Evolutionary conservation across 2,797 vertebrate genomes (phyloP).

Genomic region (Galagoides demidoff): DNA sequence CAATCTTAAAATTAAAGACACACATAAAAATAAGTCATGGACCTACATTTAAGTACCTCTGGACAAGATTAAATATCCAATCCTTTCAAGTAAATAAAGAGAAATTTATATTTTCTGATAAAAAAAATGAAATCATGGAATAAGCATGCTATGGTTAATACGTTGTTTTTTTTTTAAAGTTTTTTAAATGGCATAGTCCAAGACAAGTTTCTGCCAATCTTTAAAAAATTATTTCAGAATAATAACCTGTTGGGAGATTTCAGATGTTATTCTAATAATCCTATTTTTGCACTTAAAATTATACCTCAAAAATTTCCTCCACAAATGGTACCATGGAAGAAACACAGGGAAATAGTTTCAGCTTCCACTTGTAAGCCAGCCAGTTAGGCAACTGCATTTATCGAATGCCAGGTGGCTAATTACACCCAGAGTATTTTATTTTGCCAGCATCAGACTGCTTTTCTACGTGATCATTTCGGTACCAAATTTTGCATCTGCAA

Average conservation of each 20-base stretch:
- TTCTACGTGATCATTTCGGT: background rate
- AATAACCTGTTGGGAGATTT: background rate
- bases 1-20: constrained; percentile 6
- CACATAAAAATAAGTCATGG: background rate
- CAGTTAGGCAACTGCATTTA: background rate
- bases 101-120: constrained; percentile 11
- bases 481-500: constrained; percentile 56
- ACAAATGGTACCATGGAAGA: background rate
- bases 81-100: background rate
- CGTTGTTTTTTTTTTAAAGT: background rate
- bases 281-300: constrained; percentile 31
- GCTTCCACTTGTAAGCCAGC: background rate
- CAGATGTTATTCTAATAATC: background rate
- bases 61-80: background rate
- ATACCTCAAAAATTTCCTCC: background rate
- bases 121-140: constrained; percentile 23
- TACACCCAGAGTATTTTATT: background rate
- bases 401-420: constrained; percentile 31
- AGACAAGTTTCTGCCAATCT: background rate
- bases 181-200: background rate
- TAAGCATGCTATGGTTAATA: background rate
- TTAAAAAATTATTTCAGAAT: constrained; percentile 11
- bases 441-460: background rate
- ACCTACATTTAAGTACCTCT: background rate
- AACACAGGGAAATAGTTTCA: background rate